Evolutionary conservation across 1,140 invertebrate species (phyloP).

Genomic region (Heliconius himera): DNA sequence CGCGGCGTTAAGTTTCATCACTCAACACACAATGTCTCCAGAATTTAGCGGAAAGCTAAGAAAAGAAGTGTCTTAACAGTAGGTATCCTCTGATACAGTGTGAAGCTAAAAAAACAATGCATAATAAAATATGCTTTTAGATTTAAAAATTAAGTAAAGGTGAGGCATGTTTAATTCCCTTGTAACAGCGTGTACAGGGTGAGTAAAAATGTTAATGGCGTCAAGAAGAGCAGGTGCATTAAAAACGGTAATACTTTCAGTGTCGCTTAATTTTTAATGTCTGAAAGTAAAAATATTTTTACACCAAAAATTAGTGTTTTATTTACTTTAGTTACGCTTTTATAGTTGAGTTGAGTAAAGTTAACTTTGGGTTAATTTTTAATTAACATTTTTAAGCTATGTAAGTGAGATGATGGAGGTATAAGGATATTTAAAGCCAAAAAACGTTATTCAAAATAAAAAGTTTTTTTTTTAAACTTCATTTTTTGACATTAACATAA

Average conservation of each 20-base stretch:
- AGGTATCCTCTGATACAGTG: not conserved
- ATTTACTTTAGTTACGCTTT: not conserved
- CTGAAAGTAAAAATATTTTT: constrained; percentile 5
- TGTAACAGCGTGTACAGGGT: constrained; percentile 3
- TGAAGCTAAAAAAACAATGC: not conserved
- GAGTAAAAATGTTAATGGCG: constrained; percentile 14
- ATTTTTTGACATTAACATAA: too few relatives aligned
- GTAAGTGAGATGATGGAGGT: too few relatives aligned
- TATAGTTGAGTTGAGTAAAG: not conserved
- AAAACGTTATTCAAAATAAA: too few relatives aligned
- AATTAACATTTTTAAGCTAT: not conserved
- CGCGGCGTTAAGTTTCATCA: too few relatives aligned
- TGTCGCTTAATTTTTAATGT: constrained; percentile 15
- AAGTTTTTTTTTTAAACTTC: too few relatives aligned
- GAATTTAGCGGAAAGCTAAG: too few relatives aligned
- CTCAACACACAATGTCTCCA: too few relatives aligned
- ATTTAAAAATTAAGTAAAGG: constrained; percentile 9
- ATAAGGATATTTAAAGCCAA: too few relatives aligned
- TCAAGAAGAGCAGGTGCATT: constrained; percentile 12
- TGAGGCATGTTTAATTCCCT: constrained; percentile 12
- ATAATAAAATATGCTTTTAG: not conserved
- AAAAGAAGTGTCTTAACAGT: too few relatives aligned
- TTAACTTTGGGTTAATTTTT: not conserved
- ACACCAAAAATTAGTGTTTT: not conserved
- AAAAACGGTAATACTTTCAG: constrained; percentile 14